Evolutionary conservation across 2,888 invertebrate genomes (phyloP).

Genomic region (Baccha elongata): DNA sequence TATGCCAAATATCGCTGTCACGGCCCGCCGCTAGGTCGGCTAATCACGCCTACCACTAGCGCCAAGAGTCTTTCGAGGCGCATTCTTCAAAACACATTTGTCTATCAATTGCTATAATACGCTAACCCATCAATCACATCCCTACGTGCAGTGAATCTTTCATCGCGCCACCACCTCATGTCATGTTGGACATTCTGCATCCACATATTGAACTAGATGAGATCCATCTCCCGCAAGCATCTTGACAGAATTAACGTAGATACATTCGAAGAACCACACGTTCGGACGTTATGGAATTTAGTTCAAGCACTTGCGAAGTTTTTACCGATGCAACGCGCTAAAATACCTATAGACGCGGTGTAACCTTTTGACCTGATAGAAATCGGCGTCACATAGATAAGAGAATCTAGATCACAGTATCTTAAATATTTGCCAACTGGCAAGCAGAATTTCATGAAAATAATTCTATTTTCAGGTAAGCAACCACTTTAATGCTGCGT

Average conservation of each 20-base stretch:
- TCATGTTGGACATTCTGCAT: constrained; percentile 65
- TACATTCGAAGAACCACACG: constrained; percentile 41
- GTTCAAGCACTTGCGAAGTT: constrained; percentile 57
- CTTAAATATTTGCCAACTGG: no score
- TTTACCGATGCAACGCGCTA: constrained; percentile 45
- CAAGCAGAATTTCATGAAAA: no score
- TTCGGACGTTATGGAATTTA: constrained; percentile 61
- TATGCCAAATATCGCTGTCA: constrained; percentile 64
- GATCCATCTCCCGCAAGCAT: constrained; percentile 10
- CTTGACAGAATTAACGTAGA: neutral
- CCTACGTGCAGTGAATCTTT: constrained; percentile 69
- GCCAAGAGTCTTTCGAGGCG: constrained; percentile 67
- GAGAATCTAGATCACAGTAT: constrained; percentile 70
- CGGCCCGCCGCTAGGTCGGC: constrained; percentile 68
- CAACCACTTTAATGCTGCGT: no score
- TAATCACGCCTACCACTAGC: constrained; percentile 69
- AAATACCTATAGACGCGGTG: constrained; percentile 60
- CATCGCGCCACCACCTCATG: constrained; percentile 67
- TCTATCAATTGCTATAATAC: constrained; percentile 69
- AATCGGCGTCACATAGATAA: constrained; percentile 62
- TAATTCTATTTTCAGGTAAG: no score
- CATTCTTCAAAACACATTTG: constrained; percentile 69
- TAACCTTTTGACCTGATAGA: constrained; percentile 56
- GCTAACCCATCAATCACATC: constrained; percentile 62
- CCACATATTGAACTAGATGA: constrained; percentile 28